A percentile compares a stretch with the other conserved stretches of the same genome.
Conservation (phyloP, 2,888 invertebrate species). For the Pterostichus madidus region DNA sequence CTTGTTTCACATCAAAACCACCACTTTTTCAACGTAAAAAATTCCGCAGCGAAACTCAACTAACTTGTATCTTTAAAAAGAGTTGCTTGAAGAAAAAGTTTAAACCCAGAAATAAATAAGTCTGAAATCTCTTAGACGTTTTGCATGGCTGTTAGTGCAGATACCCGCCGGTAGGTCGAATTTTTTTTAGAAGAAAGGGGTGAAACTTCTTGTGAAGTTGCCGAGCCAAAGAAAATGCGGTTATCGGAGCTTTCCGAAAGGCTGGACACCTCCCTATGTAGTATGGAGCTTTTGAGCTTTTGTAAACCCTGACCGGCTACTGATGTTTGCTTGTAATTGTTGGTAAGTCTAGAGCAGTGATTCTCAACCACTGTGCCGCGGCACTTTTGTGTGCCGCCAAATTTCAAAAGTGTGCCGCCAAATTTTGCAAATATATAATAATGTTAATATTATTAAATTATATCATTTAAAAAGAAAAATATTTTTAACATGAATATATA, state of each 20-base stretch:
- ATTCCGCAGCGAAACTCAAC: neutral
- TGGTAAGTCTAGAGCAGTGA: no score
- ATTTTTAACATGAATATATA: no score
- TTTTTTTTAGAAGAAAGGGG: slow-evolving; percentile 19
- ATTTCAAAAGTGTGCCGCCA: no score
- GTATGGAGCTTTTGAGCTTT: slow-evolving; percentile 2
- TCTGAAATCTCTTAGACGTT: slow-evolving; percentile 60
- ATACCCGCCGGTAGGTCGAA: slow-evolving; percentile 21
- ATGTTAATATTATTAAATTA: no score
- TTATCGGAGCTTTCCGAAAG: slow-evolving; percentile 62
- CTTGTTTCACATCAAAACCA: slow-evolving; percentile 4
- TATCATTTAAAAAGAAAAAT: no score
- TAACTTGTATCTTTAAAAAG: slow-evolving; percentile 53
- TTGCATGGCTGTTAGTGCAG: slow-evolving; percentile 61
- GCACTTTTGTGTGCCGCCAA: no score
- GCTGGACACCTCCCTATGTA: slow-evolving; percentile 51
- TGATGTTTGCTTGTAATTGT: slow-evolving; percentile 37
- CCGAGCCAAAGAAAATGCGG: slow-evolving; percentile 63
- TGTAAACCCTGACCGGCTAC: slow-evolving; percentile 1
- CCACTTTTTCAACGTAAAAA: slow-evolving; percentile 6
- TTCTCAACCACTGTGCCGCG: no score
- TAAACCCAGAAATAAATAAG: slow-evolving; percentile 64
- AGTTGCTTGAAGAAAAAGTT: slow-evolving; percentile 58
- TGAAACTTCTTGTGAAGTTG: slow-evolving; percentile 56
- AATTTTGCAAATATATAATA: no score